These are phyloP conservation scores for Lathamus discolor DNA, from an alignment of 2,113 vertebrate species.

Conservation along the genomic window DNA sequence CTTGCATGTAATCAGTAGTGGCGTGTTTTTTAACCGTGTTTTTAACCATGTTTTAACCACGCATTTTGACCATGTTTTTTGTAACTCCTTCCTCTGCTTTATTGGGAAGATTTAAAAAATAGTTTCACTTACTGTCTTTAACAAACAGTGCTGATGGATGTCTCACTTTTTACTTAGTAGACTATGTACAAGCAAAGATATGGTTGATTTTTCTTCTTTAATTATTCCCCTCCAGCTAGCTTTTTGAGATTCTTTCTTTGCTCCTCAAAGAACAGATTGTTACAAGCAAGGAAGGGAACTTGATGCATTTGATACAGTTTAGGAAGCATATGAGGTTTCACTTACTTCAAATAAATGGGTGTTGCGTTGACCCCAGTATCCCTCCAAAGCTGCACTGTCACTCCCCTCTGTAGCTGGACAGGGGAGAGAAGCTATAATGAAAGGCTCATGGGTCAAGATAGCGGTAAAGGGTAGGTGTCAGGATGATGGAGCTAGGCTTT, in stretches of 20 bases:
- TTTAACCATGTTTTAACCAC: background rate
- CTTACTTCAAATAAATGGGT: background rate
- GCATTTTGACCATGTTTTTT: background rate
- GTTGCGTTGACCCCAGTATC: background rate
- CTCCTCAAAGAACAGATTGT: background rate
- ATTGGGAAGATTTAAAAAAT: background rate
- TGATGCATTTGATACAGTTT: background rate
- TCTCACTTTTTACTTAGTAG: background rate
- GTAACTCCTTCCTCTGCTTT: background rate
- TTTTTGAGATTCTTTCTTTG: background rate
- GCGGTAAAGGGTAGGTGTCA: no score
- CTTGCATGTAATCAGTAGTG: background rate
- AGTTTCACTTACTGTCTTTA: background rate
- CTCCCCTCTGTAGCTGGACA: background rate
- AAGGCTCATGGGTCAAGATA: background rate
- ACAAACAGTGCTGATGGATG: background rate
- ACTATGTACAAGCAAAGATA: background rate
- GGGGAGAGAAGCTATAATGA: background rate
- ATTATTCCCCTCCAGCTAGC: background rate
- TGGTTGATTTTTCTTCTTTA: background rate
- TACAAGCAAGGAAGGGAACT: background rate
- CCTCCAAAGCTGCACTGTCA: background rate
- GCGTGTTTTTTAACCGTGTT: background rate
- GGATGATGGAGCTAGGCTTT: no score
- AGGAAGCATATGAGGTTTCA: background rate